A percentile compares a stretch with the other conserved stretches of the same genome.
phyloP scores from a whole-genome alignment of 2,113 vertebrate species.

The Ifrita kowaldi region DNA sequence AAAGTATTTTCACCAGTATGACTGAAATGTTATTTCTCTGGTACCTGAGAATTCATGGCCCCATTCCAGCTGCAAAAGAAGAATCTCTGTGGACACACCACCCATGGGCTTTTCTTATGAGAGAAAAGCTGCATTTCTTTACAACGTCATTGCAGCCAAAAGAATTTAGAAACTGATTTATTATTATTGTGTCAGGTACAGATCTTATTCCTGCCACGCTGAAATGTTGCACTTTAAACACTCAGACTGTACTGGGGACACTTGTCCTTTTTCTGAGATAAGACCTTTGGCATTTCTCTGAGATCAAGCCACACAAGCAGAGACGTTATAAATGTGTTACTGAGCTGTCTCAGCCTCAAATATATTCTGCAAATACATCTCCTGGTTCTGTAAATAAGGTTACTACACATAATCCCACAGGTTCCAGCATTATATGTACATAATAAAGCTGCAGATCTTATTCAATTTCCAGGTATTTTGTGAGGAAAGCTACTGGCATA shows the following conservation, averaged over 20 bases:
- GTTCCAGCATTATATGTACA: not conserved
- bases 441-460: constrained; percentile 52
- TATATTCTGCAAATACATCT: not conserved
- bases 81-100: not conserved
- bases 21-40: not conserved
- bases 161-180: not conserved
- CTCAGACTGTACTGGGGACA: not conserved
- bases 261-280: not conserved
- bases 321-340: not conserved
- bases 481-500: not conserved
- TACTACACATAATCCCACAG: constrained; percentile 3
- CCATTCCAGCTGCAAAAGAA: not conserved
- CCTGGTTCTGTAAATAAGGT: constrained; percentile 35
- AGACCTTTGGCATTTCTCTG: not conserved
- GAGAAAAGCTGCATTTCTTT: not conserved
- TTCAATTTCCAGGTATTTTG: constrained; percentile 52
- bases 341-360: not conserved
- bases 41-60: not conserved
- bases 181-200: not conserved
- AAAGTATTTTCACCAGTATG: not conserved
- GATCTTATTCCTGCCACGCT: not conserved
- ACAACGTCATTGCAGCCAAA: not conserved
- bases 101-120: not conserved
- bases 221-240: not conserved
- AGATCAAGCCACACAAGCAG: not conserved